Evolutionary conservation across 2,797 vertebrate species (phyloP), one percentile per base, ranked within the genome.

Genomic region (Ctenosaura bakeri): DNA sequence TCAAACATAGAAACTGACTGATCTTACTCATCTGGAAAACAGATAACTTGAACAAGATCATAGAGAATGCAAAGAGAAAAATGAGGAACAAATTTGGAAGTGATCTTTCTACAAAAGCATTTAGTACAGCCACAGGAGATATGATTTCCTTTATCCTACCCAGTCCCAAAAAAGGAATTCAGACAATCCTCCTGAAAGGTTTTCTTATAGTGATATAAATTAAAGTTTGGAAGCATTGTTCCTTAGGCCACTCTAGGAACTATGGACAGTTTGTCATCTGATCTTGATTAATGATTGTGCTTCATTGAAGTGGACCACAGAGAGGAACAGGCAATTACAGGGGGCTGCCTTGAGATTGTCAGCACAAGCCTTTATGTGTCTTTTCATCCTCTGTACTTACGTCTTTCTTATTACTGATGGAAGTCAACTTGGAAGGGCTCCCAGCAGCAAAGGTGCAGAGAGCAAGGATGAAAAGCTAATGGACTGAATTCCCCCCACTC

Each of bases 401-500:
- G 24, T n/a, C 56, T 64, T 20, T 46, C 64, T 88, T 62, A 12
- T 54, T 81, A 73, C 18, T 38, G 4, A 81, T 42, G 50, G 87
- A 71, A 82, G 32, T 42, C 74, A 78, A n/a, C 74, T 78, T 64
- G 42, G 38, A 66, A 42, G 82, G 14, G n/a, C 35, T 81, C n/a
- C 22, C 24, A 71, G 50, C n/a, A 82, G 74, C 73, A 62, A 46
- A 35, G 46, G 74, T 87, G 73, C 74, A 77, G 35, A 42, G 85
- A 46, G 35, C 73, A 78, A 76, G 56, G 64, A 88, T 18, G 50
- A 81, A 73, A 88, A 82, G 8, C n/a, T 54, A 81, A 82, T 59
- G 52, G 35, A 71, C 46, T 69, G n/a, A 52, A 50, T 10, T 9
- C 26, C 13, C 35, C 32, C n/a, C 52, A 66, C 35, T 26, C 62